Evolutionary conservation across 2,888 invertebrate genomes (phyloP), one percentile per base, ranked within the genome.

Genomic region (Euzetes globulus): DNA sequence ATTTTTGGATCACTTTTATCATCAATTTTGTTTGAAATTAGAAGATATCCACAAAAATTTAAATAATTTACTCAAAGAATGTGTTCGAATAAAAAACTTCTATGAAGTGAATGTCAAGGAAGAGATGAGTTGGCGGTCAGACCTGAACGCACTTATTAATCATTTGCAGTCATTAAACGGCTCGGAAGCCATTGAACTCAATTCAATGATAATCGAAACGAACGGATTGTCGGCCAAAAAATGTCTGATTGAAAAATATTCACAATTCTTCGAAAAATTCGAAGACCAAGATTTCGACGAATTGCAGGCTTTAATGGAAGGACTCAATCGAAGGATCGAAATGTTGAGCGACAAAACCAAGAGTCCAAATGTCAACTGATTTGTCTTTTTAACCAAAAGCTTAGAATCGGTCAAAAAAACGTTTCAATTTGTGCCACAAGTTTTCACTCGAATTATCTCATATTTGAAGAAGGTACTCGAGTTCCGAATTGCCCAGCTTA

Each of bases 51-150:
- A 33, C 17, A 29, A 37, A 2, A 63, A 29, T 37, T 33, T 63
- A 19, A 29, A 5, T 29, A 13, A 29, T n/a, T 33, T 63, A 37
- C 11, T 27, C 37, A 63, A 63, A 63, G 63, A 63, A 19, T 63
- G 63, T 63, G 37, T 37, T 37, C 63, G 63, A 17, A 63, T 63
- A n/a, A 63, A 63, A 63, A n/a, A 63, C 15, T 63, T 33, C 19
- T 63, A 63, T 37, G 63, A 33, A 11, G 27, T 33, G n/a, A 37
- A 63, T n/a, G 37, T 63, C 17, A 63, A 37, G n/a, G 27, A 63
- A 33, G 63, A 63, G 63, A 63, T 63, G 63, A 27, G 27, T 27
- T 63, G 63, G 63, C 22, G 63, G 27, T 19, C 17, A 63, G 63
- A 63, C 33, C 37, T 63, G n/a, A 37, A 63, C 5, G n/a, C 7